A percentile compares a stretch with the other conserved stretches of the same genome.
phyloP scores from a whole-genome alignment of 2,113 vertebrate species.

The Pipra filicauda region DNA sequence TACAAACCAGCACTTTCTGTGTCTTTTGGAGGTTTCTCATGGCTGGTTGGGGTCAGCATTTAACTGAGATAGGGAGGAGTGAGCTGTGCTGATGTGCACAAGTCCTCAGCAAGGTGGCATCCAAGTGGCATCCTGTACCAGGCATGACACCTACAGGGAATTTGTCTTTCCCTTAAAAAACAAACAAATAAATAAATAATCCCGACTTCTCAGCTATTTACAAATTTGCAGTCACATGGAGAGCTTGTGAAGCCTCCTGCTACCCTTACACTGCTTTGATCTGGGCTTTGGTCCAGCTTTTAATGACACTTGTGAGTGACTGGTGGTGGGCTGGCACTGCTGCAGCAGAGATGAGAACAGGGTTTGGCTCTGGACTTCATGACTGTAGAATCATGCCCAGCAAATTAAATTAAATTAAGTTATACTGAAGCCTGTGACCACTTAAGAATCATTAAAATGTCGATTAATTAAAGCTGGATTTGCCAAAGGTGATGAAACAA shows the following conservation, averaged over 20 bases:
- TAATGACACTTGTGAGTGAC: background rate
- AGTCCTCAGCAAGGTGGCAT: background rate
- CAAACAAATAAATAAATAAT: background rate
- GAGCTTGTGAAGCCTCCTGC: background rate
- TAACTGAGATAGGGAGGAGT: accelerated
- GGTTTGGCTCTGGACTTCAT: background rate
- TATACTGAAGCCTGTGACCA: background rate
- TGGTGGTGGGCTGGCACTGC: background rate
- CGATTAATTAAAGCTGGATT: slow-evolving; percentile 26
- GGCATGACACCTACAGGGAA: background rate
- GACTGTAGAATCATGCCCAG: background rate
- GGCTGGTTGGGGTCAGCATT: background rate
- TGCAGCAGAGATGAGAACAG: background rate
- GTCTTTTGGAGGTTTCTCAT: background rate
- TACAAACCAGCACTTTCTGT: background rate
- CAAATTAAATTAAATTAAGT: slow-evolving; percentile 22
- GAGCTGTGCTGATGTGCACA: accelerated
- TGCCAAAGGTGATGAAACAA: background rate
- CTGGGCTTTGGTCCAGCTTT: background rate
- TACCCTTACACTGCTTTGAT: background rate
- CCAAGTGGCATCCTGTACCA: background rate
- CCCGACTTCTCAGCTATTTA: background rate
- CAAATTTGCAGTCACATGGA: accelerated
- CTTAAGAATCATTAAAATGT: background rate
- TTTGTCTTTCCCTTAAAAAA: background rate